A percentile compares a stretch with the other conserved stretches of the same genome.
Evolutionary conservation across 2,797 vertebrate genomes (phyloP).

Genomic region (Acridotheres tristis): DNA sequence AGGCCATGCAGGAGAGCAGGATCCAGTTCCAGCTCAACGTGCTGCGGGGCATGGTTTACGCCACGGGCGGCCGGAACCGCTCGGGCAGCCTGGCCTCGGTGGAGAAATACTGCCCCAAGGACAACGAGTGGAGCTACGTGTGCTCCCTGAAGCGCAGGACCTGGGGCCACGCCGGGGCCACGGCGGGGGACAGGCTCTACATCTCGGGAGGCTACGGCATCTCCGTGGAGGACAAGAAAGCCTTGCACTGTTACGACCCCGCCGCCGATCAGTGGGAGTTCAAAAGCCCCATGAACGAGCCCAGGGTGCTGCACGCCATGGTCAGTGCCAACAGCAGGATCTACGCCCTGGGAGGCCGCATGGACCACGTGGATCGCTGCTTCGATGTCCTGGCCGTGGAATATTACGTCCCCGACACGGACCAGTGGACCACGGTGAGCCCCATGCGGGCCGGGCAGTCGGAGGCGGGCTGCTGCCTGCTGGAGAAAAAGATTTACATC

Average conservation of each 20-base stretch:
- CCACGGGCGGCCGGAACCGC: constrained; percentile 93
- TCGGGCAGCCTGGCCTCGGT: constrained; percentile 93
- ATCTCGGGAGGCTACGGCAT: constrained; percentile 94
- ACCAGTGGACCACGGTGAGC: constrained; percentile 95
- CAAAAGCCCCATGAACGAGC: constrained; percentile 92
- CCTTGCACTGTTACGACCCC: constrained; percentile 91
- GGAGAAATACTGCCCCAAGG: constrained; percentile 91
- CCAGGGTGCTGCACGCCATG: constrained; percentile 94
- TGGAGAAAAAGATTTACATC: constrained; percentile 90
- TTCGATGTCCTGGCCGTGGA: constrained; percentile 94
- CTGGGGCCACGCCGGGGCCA: constrained; percentile 94
- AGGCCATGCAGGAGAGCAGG: constrained; percentile 91
- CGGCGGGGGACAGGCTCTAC: constrained; percentile 84
- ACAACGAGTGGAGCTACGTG: constrained; percentile 89
- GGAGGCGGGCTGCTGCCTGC: constrained; percentile 91
- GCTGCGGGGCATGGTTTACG: constrained; percentile 85
- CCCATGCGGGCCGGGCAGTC: constrained; percentile 96
- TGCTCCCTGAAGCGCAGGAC: constrained; percentile 91
- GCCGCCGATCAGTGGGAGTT: constrained; percentile 88
- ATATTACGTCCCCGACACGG: constrained; percentile 88
- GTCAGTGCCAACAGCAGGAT: constrained; percentile 80
- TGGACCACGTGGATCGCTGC: constrained; percentile 96
- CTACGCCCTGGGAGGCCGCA: constrained; percentile 92
- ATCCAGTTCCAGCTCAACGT: constrained; percentile 96
- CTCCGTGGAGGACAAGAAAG: constrained; percentile 94